Evolutionary conservation across 2,113 vertebrate genomes (phyloP).

Genomic region (Haplochromis vanheusdeni): DNA sequence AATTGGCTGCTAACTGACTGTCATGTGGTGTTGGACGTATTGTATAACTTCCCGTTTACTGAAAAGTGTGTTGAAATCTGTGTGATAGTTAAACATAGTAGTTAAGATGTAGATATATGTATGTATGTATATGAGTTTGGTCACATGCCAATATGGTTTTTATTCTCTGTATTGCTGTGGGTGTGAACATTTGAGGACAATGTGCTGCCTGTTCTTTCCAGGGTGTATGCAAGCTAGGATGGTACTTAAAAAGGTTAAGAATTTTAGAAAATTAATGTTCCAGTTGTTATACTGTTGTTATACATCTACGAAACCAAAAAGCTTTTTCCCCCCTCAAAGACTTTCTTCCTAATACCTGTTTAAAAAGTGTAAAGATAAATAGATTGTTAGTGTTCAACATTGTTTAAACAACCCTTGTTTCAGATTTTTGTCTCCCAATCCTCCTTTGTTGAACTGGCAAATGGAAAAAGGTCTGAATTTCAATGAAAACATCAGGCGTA

Average conservation of each 20-base stretch:
- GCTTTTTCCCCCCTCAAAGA: accelerated
- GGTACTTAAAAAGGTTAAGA: neutral
- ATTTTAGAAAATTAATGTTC: neutral
- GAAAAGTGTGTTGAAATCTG: neutral
- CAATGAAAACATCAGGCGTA: neutral
- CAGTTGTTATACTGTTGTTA: neutral
- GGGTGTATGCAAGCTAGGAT: neutral
- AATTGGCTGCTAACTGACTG: neutral
- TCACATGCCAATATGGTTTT: neutral
- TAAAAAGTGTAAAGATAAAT: neutral
- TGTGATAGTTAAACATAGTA: neutral
- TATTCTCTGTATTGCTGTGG: neutral
- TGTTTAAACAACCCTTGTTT: neutral
- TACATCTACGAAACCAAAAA: neutral
- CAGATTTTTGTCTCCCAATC: neutral
- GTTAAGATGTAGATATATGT: neutral
- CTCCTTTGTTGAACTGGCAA: neutral
- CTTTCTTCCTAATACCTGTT: neutral
- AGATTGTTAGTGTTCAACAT: neutral
- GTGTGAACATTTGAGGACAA: neutral
- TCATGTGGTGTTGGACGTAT: neutral
- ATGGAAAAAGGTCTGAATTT: neutral
- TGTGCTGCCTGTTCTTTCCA: neutral
- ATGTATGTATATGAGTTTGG: neutral
- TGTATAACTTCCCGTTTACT: neutral